Conservation (phyloP, 2,113 vertebrate genomes). For the Eubucco bourcierii region DNA sequence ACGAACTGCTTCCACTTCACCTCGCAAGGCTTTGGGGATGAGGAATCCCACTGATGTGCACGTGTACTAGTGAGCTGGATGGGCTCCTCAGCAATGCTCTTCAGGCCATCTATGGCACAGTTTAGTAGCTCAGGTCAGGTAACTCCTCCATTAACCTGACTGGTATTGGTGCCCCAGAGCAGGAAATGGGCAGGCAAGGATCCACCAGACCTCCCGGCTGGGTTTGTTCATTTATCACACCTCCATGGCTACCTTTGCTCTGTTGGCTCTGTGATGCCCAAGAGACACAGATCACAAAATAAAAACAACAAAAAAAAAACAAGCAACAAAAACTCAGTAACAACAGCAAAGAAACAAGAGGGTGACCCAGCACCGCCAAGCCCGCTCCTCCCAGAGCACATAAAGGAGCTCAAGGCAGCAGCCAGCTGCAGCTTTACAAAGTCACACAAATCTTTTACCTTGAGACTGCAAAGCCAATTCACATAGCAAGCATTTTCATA, state of each 20-base stretch:
- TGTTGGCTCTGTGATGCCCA: background rate
- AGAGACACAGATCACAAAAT: background rate
- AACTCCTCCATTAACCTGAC: background rate
- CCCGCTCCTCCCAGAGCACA: background rate
- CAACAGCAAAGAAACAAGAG: background rate
- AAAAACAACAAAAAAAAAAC: background rate
- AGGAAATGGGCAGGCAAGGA: background rate
- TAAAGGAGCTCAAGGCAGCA: background rate
- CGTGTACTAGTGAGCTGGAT: background rate
- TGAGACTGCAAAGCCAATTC: constrained; percentile 45
- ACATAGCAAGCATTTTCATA: constrained; percentile 50
- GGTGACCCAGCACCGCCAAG: background rate
- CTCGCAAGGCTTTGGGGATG: background rate
- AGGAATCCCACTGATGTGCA: background rate
- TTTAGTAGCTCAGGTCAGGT: background rate
- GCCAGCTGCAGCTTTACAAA: constrained; percentile 22
- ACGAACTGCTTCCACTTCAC: background rate
- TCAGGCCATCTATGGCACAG: background rate
- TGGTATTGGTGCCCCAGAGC: background rate
- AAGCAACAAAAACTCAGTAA: constrained; percentile 30
- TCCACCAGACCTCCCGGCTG: fast-evolving
- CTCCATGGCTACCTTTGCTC: background rate
- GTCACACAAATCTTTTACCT: constrained; percentile 35
- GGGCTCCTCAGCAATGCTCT: background rate
- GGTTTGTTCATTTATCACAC: background rate